Base-by-base conservation (phyloP, 1,140 invertebrate species). In the Nasonia longicornis region DNA sequence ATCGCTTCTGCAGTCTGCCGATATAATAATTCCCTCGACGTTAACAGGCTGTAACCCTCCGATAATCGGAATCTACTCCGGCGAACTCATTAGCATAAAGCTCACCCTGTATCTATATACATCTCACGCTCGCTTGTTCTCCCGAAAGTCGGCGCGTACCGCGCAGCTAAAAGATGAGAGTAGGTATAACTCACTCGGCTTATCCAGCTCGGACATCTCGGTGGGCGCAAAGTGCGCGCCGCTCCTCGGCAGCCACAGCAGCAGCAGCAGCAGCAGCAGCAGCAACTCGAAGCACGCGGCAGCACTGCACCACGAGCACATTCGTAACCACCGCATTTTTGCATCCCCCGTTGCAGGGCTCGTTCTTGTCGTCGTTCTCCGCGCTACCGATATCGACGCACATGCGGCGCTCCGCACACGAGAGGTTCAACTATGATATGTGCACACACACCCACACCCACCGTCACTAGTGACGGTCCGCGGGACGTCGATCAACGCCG, bases 181-280 rank as follows among this genome's bases (percentile, higher is more conserved):
- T 2, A 26, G 70, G 77, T 81, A 83, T 84, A 85, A 89, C 89
- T 89, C 84, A 89, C 89, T 86, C 45, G 87, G 89, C 86, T 88
- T 86, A 87, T 89, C 87, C 83, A 89, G 85, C 85, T 89, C 88
- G 77, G 87, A 85, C 84, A 87, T 84, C 83, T 88, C 85, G 58
- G 81, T 74, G 67, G 81, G 76, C 20, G n/a, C 31, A 8, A 64
- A 48, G n/a, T 29, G 71, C 2, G 42, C 52, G 35, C 11, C 35
- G 10, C 0, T 52, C 11, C n/a, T 26, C 20, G 20, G 22, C 22
- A 6, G 66, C 67, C 75, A 66, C 77, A 85, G 83, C 81, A 86
- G 10, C 70, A 73, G 20, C 52, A n/a, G n/a, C n/a, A n/a, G n/a
- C 77, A 85, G 83, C 81, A 86, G 10, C 70, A 72, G 69, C 8